phyloP scores from a whole-genome alignment of 2,113 vertebrate species.

The Pachycephala philippinensis region DNA sequence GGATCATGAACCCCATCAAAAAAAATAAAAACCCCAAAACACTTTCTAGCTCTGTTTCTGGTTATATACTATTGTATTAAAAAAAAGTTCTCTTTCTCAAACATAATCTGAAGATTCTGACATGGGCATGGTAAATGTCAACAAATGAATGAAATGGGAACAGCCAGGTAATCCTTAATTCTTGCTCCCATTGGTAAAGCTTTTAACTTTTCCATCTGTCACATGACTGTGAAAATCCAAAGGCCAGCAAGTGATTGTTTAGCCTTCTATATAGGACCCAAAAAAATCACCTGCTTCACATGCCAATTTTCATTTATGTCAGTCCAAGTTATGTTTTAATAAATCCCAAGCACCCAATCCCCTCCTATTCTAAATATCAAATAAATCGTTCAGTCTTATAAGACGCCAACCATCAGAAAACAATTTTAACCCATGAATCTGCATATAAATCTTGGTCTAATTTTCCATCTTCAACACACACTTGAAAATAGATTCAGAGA shows the following conservation, averaged over 20 bases:
- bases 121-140: not conserved
- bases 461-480: not conserved
- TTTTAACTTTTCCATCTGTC: not conserved
- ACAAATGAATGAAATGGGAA: not conserved
- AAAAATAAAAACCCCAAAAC: not conserved
- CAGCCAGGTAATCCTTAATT: not conserved
- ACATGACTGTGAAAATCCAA: not conserved
- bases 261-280: not conserved
- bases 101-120: not conserved
- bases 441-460: not conserved
- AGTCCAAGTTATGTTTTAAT: not conserved
- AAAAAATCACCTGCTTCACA: not conserved
- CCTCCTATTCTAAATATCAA: not conserved
- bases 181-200: not conserved
- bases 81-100: not conserved
- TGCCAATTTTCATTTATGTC: not conserved
- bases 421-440: not conserved
- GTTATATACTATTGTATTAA: not conserved
- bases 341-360: accelerated
- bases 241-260: not conserved
- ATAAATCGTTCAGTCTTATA: not conserved
- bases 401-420: not conserved
- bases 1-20: constrained; percentile 2
- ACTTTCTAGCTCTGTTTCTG: not conserved
- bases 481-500: not conserved